phyloP scores from a whole-genome alignment of 2,797 vertebrate genomes.

The Dendrocincla tyrannina region DNA sequence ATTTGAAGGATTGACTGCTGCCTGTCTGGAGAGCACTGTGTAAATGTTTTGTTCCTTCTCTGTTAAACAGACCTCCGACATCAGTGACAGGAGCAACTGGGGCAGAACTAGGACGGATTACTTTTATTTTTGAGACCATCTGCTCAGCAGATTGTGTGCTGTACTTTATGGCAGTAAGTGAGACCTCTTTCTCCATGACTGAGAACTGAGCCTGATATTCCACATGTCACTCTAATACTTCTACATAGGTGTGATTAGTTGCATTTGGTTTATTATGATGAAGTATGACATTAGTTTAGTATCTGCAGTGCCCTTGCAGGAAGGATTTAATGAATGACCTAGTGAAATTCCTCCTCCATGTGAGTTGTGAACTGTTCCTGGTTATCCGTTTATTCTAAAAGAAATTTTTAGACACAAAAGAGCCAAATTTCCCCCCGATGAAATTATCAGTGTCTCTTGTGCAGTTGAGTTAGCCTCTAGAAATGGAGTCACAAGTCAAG shows the following conservation, averaged over 20 bases:
- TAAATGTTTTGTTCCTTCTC: conserved; percentile 31
- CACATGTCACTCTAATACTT: neutral
- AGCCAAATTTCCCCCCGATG: neutral
- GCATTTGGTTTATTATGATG: neutral
- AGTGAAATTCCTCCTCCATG: neutral
- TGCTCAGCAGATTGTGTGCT: conserved; percentile 91
- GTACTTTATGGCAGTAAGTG: conserved; percentile 97
- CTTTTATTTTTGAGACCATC: conserved; percentile 93
- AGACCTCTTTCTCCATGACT: neutral
- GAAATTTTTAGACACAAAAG: neutral
- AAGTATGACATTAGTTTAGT: neutral
- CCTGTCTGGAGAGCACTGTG: neutral
- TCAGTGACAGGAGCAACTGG: conserved; percentile 84
- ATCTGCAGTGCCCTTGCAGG: neutral
- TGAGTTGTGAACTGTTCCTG: neutral
- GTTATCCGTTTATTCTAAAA: neutral
- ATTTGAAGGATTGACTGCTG: neutral
- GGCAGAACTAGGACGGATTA: conserved; percentile 89
- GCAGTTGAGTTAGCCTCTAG: neutral
- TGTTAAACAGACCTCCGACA: conserved; percentile 83
- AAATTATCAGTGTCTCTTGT: neutral
- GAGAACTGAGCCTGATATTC: neutral
- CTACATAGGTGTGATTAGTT: neutral
- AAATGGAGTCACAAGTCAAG: neutral
- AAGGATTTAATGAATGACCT: neutral